A percentile compares a stretch with the other conserved stretches of the same genome.
These are phyloP conservation scores for Hypselothyrea guttata DNA, from an alignment of 2,888 invertebrate species.

Conservation along the genomic window DNA sequence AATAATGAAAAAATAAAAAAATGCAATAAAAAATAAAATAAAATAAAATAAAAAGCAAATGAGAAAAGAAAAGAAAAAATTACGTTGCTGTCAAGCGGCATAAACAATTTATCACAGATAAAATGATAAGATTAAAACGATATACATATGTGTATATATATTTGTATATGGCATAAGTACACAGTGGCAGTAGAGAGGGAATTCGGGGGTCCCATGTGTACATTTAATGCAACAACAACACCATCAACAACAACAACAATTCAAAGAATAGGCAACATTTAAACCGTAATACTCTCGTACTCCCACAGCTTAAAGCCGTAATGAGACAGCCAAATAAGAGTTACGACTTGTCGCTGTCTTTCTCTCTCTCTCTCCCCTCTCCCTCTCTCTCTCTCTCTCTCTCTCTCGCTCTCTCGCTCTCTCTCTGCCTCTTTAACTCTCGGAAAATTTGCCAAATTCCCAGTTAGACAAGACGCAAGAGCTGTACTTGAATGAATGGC, in stretches of 20 bases:
- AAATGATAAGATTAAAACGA: conserved; percentile 48
- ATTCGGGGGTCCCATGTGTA: conserved; percentile 4
- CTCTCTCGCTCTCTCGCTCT: background rate
- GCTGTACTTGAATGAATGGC: too few relatives aligned
- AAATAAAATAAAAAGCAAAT: background rate
- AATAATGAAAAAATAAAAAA: too few relatives aligned
- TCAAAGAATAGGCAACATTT: conserved; percentile 2
- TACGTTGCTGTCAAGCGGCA: conserved; percentile 20
- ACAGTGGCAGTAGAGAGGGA: background rate
- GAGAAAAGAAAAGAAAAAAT: conserved; percentile 1
- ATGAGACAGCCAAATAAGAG: background rate
- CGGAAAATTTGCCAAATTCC: too few relatives aligned
- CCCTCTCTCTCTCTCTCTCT: background rate
- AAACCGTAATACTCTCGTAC: conserved; percentile 10
- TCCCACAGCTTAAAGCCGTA: conserved; percentile 9
- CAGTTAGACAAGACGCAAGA: too few relatives aligned
- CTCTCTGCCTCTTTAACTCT: background rate
- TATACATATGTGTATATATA: conserved; percentile 15
- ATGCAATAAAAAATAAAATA: conserved; percentile 8
- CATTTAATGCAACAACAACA: conserved; percentile 23
- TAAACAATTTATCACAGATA: conserved; percentile 49
- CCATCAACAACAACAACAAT: too few relatives aligned
- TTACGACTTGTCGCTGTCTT: conserved; percentile 14
- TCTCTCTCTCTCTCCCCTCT: background rate
- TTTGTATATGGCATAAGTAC: conserved; percentile 2